These are phyloP conservation scores for Neogobius melanostomus DNA, from an alignment of 2,113 vertebrate species.

Conservation along the genomic window DNA sequence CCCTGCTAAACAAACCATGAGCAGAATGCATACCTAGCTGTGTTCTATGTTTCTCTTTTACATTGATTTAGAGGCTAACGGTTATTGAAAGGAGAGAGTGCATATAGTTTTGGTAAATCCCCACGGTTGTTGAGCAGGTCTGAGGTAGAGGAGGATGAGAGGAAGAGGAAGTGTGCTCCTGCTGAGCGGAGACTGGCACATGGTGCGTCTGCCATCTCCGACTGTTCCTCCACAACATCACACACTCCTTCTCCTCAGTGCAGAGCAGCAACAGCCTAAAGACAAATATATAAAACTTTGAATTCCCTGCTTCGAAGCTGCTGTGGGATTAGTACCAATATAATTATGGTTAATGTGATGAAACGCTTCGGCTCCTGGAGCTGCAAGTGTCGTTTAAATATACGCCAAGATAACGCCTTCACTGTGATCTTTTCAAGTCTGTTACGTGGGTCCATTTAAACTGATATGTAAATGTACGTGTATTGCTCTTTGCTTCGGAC, in stretches of 20 bases:
- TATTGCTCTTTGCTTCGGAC: no score
- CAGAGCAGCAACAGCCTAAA: constrained; percentile 36
- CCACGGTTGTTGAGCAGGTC: constrained; percentile 27
- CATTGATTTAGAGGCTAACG: background rate
- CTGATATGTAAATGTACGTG: no score
- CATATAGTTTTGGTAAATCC: background rate
- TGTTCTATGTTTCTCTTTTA: background rate
- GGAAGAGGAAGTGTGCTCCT: constrained; percentile 53
- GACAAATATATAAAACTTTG: constrained; percentile 46
- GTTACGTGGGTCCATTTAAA: no score
- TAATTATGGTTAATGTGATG: background rate
- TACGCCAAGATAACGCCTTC: no score
- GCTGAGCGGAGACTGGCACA: constrained; percentile 52
- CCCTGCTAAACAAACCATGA: no score
- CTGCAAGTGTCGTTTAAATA: background rate
- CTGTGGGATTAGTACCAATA: background rate
- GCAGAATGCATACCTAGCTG: no score
- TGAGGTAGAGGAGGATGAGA: constrained; percentile 25
- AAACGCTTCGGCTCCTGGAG: background rate
- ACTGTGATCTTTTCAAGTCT: no score
- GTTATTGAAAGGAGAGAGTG: background rate
- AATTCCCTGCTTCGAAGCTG: constrained; percentile 31
- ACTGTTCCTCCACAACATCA: constrained; percentile 54
- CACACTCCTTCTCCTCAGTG: constrained; percentile 23
- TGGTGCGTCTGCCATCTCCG: constrained; percentile 65